These are phyloP conservation scores for Hycleus phaleratus DNA, from an alignment of 1,140 invertebrate genomes.

Conservation along the genomic window DNA sequence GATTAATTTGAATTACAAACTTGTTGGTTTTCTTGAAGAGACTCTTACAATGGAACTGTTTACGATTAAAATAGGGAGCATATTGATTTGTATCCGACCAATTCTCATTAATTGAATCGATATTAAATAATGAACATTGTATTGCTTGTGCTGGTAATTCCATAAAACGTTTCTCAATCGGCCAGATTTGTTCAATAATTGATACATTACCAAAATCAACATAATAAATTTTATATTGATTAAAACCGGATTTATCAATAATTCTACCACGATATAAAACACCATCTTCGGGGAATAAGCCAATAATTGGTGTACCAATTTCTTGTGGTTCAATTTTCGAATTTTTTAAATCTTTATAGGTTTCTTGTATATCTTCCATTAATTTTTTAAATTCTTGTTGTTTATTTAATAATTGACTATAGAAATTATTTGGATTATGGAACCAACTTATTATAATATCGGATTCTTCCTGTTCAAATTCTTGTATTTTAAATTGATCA, in stretches of 20 bases:
- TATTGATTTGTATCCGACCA: slow-evolving; percentile 50
- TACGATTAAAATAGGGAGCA: slow-evolving; percentile 51
- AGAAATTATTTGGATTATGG: slow-evolving; percentile 60
- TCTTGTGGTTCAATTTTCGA: slow-evolving; percentile 28
- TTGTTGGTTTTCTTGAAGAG: slow-evolving; percentile 21
- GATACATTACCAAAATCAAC: slow-evolving; percentile 68
- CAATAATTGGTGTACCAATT: slow-evolving; percentile 54
- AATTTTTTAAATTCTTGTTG: slow-evolving; percentile 52
- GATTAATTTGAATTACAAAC: slow-evolving; percentile 30
- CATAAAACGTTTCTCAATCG: slow-evolving; percentile 56
- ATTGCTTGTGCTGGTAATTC: slow-evolving; percentile 61
- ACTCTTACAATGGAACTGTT: slow-evolving; percentile 43
- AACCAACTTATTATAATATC: slow-evolving; percentile 53
- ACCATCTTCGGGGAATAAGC: slow-evolving; percentile 58
- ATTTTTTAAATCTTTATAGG: slow-evolving; percentile 49
- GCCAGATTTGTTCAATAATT: slow-evolving; percentile 57
- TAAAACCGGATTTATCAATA: slow-evolving; percentile 42
- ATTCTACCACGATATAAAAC: slow-evolving; percentile 60
- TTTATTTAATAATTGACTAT: slow-evolving; percentile 47
- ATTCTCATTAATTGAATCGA: slow-evolving; percentile 44
- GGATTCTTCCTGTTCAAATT: slow-evolving; percentile 20
- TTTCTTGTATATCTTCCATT: slow-evolving; percentile 60
- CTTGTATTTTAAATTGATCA: neutral
- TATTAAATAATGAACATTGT: slow-evolving; percentile 52
- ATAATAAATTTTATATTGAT: slow-evolving; percentile 56